These are phyloP conservation scores for Dryadula phaetusa DNA, from an alignment of 2,888 invertebrate genomes.

Conservation along the genomic window DNA sequence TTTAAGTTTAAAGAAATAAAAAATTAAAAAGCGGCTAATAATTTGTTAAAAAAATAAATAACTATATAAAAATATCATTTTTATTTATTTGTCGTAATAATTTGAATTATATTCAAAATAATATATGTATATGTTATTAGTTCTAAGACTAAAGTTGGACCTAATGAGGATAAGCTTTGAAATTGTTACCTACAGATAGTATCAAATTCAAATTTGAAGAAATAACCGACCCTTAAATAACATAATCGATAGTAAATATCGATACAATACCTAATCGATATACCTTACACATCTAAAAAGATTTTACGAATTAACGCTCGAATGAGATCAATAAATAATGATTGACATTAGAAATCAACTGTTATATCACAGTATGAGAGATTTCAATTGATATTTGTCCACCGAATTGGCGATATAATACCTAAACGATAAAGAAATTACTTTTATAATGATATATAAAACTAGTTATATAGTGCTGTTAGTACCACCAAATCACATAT, in stretches of 20 bases:
- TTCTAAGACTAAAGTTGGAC: background rate
- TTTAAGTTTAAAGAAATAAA: background rate
- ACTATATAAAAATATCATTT: background rate
- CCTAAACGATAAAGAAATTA: slow-evolving; percentile 5
- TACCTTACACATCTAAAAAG: slow-evolving; percentile 27
- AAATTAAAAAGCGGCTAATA: background rate
- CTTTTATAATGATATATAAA: background rate
- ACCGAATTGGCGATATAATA: slow-evolving; percentile 2
- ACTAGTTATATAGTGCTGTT: slow-evolving; percentile 21
- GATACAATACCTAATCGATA: slow-evolving; percentile 30
- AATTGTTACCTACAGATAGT: slow-evolving; percentile 22
- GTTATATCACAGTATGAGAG: slow-evolving; percentile 62
- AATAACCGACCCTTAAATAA: slow-evolving; percentile 22
- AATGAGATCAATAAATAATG: slow-evolving; percentile 16
- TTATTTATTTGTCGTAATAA: background rate
- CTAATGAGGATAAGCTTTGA: slow-evolving; percentile 4
- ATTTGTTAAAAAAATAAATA: too few relatives aligned
- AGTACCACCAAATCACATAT: slow-evolving; percentile 25
- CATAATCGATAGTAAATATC: slow-evolving; percentile 32
- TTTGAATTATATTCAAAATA: background rate
- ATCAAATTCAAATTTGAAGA: slow-evolving; percentile 7
- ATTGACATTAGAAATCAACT: slow-evolving; percentile 34
- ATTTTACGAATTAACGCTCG: slow-evolving; percentile 7
- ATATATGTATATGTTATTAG: background rate
- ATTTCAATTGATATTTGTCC: slow-evolving; percentile 46